phyloP scores from a whole-genome alignment of 1,140 invertebrate genomes.

The Apis laboriosa region DNA sequence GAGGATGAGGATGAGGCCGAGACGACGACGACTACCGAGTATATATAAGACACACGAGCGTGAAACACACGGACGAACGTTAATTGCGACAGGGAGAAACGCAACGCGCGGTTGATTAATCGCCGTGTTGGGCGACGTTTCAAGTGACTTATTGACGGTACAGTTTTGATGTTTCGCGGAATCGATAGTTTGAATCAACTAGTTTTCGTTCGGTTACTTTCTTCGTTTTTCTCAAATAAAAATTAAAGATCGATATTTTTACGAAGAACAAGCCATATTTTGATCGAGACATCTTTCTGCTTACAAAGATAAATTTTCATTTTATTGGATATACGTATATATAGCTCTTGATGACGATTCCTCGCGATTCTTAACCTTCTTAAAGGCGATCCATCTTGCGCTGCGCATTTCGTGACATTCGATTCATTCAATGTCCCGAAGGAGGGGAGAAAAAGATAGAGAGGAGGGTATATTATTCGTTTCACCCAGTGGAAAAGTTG shows the following conservation, averaged over 20 bases:
- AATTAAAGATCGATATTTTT: too few relatives aligned
- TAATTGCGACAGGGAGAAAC: slow-evolving; percentile 16
- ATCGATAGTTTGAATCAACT: too few relatives aligned
- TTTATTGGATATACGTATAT: too few relatives aligned
- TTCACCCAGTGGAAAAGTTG: neutral
- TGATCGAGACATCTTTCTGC: too few relatives aligned
- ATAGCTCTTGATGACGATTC: too few relatives aligned
- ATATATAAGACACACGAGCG: neutral
- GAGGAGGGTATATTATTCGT: neutral
- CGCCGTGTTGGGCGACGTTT: neutral
- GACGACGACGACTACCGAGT: neutral
- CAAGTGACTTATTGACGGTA: neutral
- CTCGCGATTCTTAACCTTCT: too few relatives aligned
- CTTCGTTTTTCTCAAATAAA: too few relatives aligned
- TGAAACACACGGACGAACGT: neutral
- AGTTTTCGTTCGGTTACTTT: too few relatives aligned
- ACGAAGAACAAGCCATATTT: too few relatives aligned
- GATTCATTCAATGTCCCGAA: neutral
- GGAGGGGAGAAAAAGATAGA: neutral
- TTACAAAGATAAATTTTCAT: too few relatives aligned
- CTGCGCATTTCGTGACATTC: neutral
- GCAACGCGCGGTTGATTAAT: neutral
- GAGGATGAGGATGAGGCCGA: too few relatives aligned
- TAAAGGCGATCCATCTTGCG: neutral
- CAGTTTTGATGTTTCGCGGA: too few relatives aligned